Evolutionary conservation across 2,888 invertebrate genomes (phyloP).

Genomic region (Hyalella azteca): DNA sequence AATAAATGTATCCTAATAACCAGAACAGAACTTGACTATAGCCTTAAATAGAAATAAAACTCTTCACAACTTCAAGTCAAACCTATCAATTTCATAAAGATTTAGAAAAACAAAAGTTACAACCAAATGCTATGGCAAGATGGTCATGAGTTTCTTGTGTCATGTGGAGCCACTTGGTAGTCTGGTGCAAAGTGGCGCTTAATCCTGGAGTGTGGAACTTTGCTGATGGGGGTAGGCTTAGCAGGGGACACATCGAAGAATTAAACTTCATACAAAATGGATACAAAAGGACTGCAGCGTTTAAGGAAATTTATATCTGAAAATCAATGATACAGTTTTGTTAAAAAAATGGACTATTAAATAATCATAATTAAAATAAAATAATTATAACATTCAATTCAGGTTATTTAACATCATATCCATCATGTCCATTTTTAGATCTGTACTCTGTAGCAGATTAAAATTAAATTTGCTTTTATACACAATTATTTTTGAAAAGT

Average conservation of each 20-base stretch:
- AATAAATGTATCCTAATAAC: too few relatives aligned
- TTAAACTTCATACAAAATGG: not conserved
- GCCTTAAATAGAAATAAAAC: not conserved
- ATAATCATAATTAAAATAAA: too few relatives aligned
- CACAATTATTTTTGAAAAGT: too few relatives aligned
- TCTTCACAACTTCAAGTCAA: too few relatives aligned
- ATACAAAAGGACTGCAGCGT: too few relatives aligned
- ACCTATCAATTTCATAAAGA: not conserved
- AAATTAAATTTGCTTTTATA: too few relatives aligned
- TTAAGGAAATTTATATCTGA: not conserved
- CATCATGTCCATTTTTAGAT: too few relatives aligned
- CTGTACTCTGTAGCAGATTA: too few relatives aligned
- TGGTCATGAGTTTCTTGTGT: conserved; percentile 87
- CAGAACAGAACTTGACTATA: not conserved
- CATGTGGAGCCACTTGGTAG: conserved; percentile 94
- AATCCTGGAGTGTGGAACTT: not conserved
- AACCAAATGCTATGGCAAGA: conserved; percentile 68
- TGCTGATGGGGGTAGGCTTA: not conserved
- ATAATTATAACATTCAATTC: too few relatives aligned
- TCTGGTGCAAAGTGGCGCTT: conserved; percentile 71
- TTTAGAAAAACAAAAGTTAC: not conserved
- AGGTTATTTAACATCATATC: too few relatives aligned
- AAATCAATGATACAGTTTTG: too few relatives aligned
- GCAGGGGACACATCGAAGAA: conserved; percentile 1
- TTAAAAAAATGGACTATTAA: too few relatives aligned